phyloP scores from a whole-genome alignment of 2,888 invertebrate species.

The Tipula vernalis region DNA sequence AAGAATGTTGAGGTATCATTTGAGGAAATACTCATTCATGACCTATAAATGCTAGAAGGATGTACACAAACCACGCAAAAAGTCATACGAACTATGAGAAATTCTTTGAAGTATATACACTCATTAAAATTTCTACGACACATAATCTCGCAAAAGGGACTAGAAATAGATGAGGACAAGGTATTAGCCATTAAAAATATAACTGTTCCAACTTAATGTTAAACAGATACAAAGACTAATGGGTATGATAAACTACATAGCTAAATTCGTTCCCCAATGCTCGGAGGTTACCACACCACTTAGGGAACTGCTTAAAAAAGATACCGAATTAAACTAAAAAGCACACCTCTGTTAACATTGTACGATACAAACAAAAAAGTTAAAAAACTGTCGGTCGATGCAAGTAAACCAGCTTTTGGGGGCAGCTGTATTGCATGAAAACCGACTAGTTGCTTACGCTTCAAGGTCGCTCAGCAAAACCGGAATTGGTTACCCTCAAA shows the following conservation, averaged over 20 bases:
- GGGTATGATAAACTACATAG: slow-evolving; percentile 15
- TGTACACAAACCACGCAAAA: no score
- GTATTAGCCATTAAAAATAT: slow-evolving; percentile 13
- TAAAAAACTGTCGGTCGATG: neutral
- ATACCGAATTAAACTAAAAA: slow-evolving; percentile 14
- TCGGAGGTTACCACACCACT: slow-evolving; percentile 19
- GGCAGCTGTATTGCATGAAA: neutral
- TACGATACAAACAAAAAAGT: neutral
- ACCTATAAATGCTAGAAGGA: no score
- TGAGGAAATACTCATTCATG: no score
- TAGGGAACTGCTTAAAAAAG: slow-evolving; percentile 17
- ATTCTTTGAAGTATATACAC: no score
- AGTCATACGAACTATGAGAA: no score
- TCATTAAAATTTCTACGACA: no score
- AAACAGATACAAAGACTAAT: slow-evolving; percentile 15
- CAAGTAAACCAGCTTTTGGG: neutral
- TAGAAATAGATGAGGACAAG: slow-evolving; percentile 13
- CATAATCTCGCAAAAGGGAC: no score
- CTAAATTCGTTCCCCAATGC: slow-evolving; percentile 10
- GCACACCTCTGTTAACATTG: neutral
- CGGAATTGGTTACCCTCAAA: neutral
- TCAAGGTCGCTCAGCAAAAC: neutral
- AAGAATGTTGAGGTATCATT: no score
- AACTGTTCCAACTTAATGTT: slow-evolving; percentile 15
- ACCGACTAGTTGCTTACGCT: neutral